Evolutionary conservation across 2,113 vertebrate species (phyloP).

Genomic region (Tetrao urogallus): DNA sequence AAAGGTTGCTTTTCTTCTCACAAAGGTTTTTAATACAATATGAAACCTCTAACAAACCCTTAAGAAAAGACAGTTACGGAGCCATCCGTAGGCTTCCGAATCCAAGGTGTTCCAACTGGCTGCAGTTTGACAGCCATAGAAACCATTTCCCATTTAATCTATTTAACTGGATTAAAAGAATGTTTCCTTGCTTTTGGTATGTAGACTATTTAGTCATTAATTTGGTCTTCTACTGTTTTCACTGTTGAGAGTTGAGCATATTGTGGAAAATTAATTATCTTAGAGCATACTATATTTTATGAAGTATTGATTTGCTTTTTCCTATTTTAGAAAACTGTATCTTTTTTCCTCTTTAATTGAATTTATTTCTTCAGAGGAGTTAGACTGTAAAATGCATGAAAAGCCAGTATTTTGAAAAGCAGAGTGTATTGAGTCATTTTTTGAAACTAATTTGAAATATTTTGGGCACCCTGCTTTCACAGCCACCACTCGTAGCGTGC

Average conservation of each 20-base stretch:
- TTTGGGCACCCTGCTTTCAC: constrained; percentile 1
- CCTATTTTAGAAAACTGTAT: constrained; percentile 44
- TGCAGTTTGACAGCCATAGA: constrained; percentile 52
- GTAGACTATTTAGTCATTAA: constrained; percentile 55
- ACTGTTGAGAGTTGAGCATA: constrained; percentile 45
- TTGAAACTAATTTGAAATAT: not conserved
- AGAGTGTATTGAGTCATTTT: not conserved
- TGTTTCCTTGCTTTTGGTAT: constrained; percentile 30
- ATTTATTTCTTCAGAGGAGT: constrained; percentile 50
- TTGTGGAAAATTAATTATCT: constrained; percentile 75
- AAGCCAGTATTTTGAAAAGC: constrained; percentile 27
- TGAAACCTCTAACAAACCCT: constrained; percentile 39
- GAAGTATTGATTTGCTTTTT: constrained; percentile 68
- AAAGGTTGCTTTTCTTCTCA: constrained; percentile 51
- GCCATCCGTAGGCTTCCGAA: constrained; percentile 30
- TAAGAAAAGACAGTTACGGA: constrained; percentile 58
- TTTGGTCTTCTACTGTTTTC: constrained; percentile 56
- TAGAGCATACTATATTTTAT: constrained; percentile 48
- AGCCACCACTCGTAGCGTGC: not conserved
- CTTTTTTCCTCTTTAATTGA: constrained; percentile 54
- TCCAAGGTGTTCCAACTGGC: constrained; percentile 37
- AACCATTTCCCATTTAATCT: constrained; percentile 62
- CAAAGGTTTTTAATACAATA: constrained; percentile 36
- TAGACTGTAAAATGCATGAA: constrained; percentile 26
- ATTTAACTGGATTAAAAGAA: constrained; percentile 46